Conservation (phyloP, 2,113 vertebrate species). For the Propithecus coquereli region DNA sequence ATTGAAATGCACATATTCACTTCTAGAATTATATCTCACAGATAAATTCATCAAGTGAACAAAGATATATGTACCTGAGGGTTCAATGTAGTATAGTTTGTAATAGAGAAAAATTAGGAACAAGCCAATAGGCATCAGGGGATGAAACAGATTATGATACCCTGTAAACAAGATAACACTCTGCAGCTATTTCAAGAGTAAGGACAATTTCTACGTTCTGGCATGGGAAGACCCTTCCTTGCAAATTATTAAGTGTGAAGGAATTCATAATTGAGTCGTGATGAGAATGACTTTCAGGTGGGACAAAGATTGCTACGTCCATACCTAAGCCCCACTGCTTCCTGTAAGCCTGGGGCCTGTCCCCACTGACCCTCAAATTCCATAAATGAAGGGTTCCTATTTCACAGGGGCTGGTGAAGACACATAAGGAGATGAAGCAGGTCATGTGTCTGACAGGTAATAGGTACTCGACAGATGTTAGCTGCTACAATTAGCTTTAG, state of each 20-base stretch:
- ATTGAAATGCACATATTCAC: neutral
- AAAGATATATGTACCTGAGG: neutral
- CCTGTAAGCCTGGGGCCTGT: neutral
- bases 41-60: neutral
- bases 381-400: neutral
- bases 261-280: neutral
- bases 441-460: neutral
- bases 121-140: neutral
- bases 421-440: neutral
- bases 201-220: neutral
- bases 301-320: neutral
- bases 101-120: neutral
- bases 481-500: neutral
- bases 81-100: neutral
- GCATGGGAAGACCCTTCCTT: neutral
- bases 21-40: neutral
- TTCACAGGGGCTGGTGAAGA: neutral
- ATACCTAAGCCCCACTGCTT: neutral
- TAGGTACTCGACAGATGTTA: neutral
- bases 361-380: neutral
- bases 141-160: neutral
- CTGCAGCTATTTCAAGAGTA: neutral
- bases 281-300: neutral
- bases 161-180: neutral
- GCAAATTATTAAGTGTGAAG: neutral